Conservation (phyloP, 1,140 invertebrate species). For the Diploscapter pachys region DNA sequence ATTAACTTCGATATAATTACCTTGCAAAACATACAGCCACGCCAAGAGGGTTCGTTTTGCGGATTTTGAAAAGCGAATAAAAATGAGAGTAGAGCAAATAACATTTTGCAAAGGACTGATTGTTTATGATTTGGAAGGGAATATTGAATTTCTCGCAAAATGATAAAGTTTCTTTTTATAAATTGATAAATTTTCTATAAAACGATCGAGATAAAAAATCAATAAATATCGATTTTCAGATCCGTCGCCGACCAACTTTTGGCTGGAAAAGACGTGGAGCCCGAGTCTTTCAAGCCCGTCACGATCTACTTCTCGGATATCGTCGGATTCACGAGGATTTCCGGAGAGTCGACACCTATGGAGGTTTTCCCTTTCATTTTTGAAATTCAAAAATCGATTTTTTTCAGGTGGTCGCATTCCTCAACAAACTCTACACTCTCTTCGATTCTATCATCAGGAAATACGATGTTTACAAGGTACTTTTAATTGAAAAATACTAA, state of each 20-base stretch:
- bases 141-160: too few species aligned
- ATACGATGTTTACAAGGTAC: slow-evolving; percentile 95
- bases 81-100: too few species aligned
- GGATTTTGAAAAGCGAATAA: too few species aligned
- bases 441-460: slow-evolving; percentile 94
- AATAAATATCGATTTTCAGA: slow-evolving; percentile 32
- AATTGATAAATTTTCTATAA: too few species aligned
- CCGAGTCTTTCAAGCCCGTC: slow-evolving; percentile 53
- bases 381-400: slow-evolving; percentile 5
- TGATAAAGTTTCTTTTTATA: too few species aligned
- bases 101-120: too few species aligned
- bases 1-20: too few species aligned
- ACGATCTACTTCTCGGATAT: slow-evolving; percentile 77
- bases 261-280: slow-evolving; percentile 49
- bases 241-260: slow-evolving; percentile 51
- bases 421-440: slow-evolving; percentile 76
- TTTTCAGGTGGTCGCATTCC: slow-evolving; percentile 52
- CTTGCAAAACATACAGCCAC: too few species aligned
- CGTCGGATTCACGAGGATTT: slow-evolving; percentile 91
- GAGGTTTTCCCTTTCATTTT: slow-evolving; percentile 37
- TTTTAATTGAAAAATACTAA: background rate
- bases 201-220: background rate
- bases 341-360: slow-evolving; percentile 66
- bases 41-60: too few species aligned
- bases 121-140: too few species aligned